Conservation (phyloP, 2,113 vertebrate genomes). For the Scortum barcoo region DNA sequence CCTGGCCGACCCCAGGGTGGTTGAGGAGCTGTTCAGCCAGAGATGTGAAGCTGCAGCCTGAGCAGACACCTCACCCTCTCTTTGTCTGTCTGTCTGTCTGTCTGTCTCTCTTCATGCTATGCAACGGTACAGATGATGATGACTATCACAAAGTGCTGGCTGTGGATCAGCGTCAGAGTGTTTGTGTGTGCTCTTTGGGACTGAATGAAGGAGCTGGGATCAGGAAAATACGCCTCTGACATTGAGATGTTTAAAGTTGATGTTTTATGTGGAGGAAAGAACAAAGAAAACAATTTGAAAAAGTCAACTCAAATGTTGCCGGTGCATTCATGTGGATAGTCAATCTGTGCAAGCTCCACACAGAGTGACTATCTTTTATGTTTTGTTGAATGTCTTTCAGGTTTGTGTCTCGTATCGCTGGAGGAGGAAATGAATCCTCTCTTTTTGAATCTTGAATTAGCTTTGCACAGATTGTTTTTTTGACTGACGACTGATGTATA, state of each 20-base stretch:
- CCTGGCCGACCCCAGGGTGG: constrained; percentile 86
- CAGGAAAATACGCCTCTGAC: not conserved
- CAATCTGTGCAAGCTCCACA: constrained; percentile 37
- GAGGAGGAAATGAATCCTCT: not conserved
- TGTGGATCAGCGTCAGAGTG: constrained; percentile 8
- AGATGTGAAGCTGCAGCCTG: constrained; percentile 83
- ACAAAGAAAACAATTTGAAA: not conserved
- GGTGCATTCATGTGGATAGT: constrained; percentile 1
- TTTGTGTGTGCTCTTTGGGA: constrained; percentile 20
- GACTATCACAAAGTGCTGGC: constrained; percentile 9
- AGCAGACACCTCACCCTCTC: constrained; percentile 16
- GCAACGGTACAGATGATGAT: constrained; percentile 38
- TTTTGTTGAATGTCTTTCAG: not conserved
- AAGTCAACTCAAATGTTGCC: not conserved
- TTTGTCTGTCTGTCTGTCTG: too few species aligned
- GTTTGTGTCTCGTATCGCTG: not conserved
- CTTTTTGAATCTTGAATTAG: not conserved
- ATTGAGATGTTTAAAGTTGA: not conserved
- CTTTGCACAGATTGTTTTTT: constrained; percentile 34
- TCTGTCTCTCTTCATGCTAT: not conserved
- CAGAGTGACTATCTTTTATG: constrained; percentile 15
- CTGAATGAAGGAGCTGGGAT: constrained; percentile 32
- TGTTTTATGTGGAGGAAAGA: constrained; percentile 16
- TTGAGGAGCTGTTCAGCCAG: constrained; percentile 85
- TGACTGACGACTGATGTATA: constrained; percentile 34